phyloP scores from a whole-genome alignment of 2,797 vertebrate genomes.

The Apogon hyalosoma region DNA sequence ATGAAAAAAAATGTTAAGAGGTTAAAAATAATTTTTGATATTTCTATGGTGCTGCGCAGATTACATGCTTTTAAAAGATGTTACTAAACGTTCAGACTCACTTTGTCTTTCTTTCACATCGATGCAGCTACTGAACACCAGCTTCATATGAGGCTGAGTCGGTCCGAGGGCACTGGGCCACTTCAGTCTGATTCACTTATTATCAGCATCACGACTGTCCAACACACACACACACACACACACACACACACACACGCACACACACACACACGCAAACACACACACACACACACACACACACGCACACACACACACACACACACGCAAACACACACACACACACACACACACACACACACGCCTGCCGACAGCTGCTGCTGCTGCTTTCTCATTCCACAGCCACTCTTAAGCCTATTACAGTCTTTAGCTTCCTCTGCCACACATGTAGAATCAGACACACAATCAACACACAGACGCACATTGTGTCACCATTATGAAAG shows the following conservation, averaged over 20 bases:
- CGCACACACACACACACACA: constrained; percentile 1
- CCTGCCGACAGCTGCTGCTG: constrained; percentile 22
- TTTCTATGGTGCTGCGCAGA: too few relatives aligned
- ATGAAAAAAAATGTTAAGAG: too few relatives aligned
- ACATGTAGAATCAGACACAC: constrained; percentile 2
- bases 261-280: constrained; percentile 10
- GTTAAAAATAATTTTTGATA: too few relatives aligned
- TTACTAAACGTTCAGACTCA: not conserved
- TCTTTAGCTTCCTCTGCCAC: constrained; percentile 17
- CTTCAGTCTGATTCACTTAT: constrained; percentile 49
- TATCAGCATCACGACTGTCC: constrained; percentile 14
- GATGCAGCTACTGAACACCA: constrained; percentile 15
- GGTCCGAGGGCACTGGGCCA: constrained; percentile 51
- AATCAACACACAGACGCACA: not conserved
- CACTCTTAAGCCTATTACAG: constrained; percentile 54
- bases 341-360: not conserved
- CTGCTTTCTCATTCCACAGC: constrained; percentile 18
- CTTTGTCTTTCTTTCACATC: not conserved
- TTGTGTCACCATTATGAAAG: too few relatives aligned
- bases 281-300: constrained; percentile 21
- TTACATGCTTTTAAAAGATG: too few relatives aligned
- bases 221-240: not conserved
- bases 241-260: constrained; percentile 1
- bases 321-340: not conserved
- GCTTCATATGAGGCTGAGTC: constrained; percentile 5